A percentile compares a stretch with the other conserved stretches of the same genome.
Conservation (phyloP, 2,888 invertebrate species). For the Caenorhabditis becei region DNA sequence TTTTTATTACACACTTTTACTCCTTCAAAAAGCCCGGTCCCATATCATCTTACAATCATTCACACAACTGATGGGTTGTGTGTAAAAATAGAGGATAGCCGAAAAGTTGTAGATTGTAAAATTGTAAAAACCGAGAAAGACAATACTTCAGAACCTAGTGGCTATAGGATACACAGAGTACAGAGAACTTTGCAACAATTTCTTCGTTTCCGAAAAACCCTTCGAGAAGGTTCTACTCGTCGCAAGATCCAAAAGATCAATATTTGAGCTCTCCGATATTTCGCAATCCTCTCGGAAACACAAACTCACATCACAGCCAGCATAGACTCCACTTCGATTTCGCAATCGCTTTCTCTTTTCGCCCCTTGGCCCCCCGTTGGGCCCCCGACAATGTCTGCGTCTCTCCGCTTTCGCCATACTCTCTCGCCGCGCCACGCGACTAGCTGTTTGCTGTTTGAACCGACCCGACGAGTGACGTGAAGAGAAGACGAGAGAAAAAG, state of each 20-base stretch:
- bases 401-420: constrained; percentile 1
- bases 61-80: no score
- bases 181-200: no score
- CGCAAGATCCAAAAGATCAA: constrained; percentile 42
- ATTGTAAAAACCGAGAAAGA: no score
- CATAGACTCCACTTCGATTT: constrained; percentile 34
- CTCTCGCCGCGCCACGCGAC: constrained; percentile 18
- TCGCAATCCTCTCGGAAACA: constrained; percentile 24
- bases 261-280: constrained; percentile 48
- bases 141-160: no score
- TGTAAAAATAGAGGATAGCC: no score
- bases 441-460: constrained; percentile 51
- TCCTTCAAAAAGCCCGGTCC: neutral
- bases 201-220: neutral
- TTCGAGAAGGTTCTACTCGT: neutral
- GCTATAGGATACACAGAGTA: no score
- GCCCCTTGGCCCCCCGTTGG: constrained; percentile 7
- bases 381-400: neutral
- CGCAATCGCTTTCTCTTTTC: constrained; percentile 24
- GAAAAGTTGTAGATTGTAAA: no score
- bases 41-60: constrained; percentile 1
- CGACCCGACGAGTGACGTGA: constrained; percentile 44
- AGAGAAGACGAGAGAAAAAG: neutral
- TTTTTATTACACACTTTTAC: no score
- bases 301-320: neutral